Evolutionary conservation across 1,140 invertebrate species (phyloP), one percentile per base, ranked within the genome.

Genomic region (Lethocerus indicus): DNA sequence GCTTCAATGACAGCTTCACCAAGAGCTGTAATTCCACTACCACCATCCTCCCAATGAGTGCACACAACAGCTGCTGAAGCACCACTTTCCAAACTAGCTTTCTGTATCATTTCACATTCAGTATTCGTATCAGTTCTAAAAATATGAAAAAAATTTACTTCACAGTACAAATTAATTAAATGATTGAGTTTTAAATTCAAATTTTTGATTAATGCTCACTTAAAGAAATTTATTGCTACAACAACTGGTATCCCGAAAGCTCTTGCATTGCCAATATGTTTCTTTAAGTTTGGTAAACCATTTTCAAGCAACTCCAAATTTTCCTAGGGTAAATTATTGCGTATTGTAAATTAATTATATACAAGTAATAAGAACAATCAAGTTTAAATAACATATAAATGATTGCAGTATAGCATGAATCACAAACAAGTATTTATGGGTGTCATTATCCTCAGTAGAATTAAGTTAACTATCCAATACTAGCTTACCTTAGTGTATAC

Each of bases 191-290:
- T 23, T 23, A 25, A 25, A 7, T 23, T 13, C 7, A 25, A 9
- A 44, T 7, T 13, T 23, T 12, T 23, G 13, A 25, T 23, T 23
- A 13, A 36, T 37, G 20, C 79, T 75, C 70, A 91, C 83, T 67
- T 64, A 64, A 92, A 88, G 52, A 71, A 69, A 65, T 99, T 99
- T 36, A 99, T 77, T 2, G 88, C 88, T 1, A 98, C 88, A n/a
- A 98, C 80, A 13, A 96, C 90, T 1, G 93, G 91, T 23, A 99
- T 71, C 25, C 90, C 87, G 69, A 85, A 95, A 62, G 85, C 83
- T 20, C 67, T 71, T 1, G 85, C 88, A 69, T 97, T 98, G 61
- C 83, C 78, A 51, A 98, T 94, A 62, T 98, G 96, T 61, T 95
- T 92, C 50, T 77, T 68, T 7, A 98, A 66, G 70, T 99, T 99